Evolutionary conservation across 2,888 invertebrate genomes (phyloP).

Genomic region (Drosophila yooni): DNA sequence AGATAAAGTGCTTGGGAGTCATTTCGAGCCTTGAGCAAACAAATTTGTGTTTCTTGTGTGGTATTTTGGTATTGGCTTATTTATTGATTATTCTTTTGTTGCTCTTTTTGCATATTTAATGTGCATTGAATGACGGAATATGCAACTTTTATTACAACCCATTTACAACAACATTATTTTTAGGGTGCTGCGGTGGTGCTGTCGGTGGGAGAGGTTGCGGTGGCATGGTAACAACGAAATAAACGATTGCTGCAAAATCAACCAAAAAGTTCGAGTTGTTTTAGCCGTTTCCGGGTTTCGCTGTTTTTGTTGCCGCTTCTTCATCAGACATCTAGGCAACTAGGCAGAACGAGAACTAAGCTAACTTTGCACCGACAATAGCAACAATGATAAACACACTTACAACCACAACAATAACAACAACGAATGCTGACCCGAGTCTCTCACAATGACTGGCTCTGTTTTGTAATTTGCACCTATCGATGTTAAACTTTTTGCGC

Average conservation of each 20-base stretch:
- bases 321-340: constrained; percentile 20
- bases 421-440: constrained; percentile 26
- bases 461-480: constrained; percentile 83
- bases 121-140: background rate
- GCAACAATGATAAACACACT: constrained; percentile 37
- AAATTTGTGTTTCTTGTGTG: background rate
- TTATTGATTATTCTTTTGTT: background rate
- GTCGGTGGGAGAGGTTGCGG: background rate
- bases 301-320: constrained; percentile 34
- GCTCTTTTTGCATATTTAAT: background rate
- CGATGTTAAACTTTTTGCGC: constrained; percentile 67
- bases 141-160: background rate
- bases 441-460: constrained; percentile 55
- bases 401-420: constrained; percentile 19
- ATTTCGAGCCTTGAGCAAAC: accelerated
- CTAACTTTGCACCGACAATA: constrained; percentile 29
- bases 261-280: constrained; percentile 45
- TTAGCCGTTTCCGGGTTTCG: constrained; percentile 38
- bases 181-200: background rate
- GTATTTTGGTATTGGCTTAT: background rate
- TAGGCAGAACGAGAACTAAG: constrained; percentile 26
- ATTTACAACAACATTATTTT: background rate
- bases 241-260: constrained; percentile 37
- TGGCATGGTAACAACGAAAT: constrained; percentile 1
- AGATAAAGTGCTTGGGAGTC: background rate